Conservation (phyloP, 1,140 invertebrate species). For the Muscidifurax raptorellus region DNA sequence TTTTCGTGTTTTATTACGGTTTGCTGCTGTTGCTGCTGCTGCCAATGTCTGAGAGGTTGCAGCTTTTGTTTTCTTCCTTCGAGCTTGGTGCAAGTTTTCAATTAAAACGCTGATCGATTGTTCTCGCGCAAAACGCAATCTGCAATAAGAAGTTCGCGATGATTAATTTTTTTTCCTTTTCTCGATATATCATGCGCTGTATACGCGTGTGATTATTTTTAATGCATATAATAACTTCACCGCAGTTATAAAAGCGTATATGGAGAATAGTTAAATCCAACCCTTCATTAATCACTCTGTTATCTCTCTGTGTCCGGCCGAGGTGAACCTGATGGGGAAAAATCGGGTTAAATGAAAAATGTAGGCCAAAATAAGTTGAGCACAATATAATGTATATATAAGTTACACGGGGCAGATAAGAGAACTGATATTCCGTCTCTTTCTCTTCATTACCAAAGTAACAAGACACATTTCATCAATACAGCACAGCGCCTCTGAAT, state of each 20-base stretch:
- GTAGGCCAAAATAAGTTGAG: neutral
- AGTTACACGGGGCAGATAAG: neutral
- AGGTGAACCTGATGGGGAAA: neutral
- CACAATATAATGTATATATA: too few species aligned
- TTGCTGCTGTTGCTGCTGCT: neutral
- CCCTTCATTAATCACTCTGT: neutral
- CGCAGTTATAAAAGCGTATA: neutral
- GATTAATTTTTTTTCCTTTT: neutral
- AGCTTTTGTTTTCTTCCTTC: neutral
- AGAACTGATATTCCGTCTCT: neutral
- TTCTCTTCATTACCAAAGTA: neutral
- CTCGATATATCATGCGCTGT: neutral
- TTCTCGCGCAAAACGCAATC: neutral
- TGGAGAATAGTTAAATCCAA: neutral
- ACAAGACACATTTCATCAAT: neutral
- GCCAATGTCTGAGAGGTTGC: neutral
- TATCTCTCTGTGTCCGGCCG: neutral
- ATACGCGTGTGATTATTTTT: neutral
- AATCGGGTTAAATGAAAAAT: neutral
- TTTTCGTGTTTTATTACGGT: neutral
- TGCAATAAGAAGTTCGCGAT: neutral
- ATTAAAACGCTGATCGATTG: neutral
- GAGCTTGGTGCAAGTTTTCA: neutral
- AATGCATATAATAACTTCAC: neutral
- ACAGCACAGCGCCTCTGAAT: neutral